A percentile compares a stretch with the other conserved stretches of the same genome.
Conservation (phyloP, 2,113 vertebrate genomes). For the Semicossyphus pulcher region DNA sequence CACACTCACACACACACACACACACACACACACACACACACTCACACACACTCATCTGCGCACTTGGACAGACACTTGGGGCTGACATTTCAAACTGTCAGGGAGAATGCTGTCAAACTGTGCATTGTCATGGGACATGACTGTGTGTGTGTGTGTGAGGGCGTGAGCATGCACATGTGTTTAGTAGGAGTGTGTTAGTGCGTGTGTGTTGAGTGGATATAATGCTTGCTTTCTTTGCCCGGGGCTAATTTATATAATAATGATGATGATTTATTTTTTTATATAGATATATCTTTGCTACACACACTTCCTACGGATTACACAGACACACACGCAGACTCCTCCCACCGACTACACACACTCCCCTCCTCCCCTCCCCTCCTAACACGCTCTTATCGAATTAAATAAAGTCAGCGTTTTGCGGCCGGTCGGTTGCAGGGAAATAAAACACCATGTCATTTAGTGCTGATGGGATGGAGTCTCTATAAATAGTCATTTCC, state of each 20-base stretch:
- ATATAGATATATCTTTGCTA: slow-evolving; percentile 23
- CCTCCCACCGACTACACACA: slow-evolving; percentile 14
- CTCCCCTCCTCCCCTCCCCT: not conserved
- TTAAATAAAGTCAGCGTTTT: slow-evolving; percentile 81
- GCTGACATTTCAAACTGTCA: slow-evolving; percentile 80
- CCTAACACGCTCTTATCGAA: slow-evolving; percentile 72
- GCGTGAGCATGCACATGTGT: slow-evolving; percentile 10
- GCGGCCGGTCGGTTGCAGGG: slow-evolving; percentile 61
- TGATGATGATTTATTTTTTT: slow-evolving; percentile 44
- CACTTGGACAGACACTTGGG: slow-evolving; percentile 66
- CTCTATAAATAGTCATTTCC: slow-evolving; percentile 82
- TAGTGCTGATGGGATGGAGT: slow-evolving; percentile 78
- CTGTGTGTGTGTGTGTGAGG: slow-evolving; percentile 32
- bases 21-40: slow-evolving; percentile 27
- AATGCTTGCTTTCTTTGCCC: slow-evolving; percentile 35
- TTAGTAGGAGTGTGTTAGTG: slow-evolving; percentile 23
- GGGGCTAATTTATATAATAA: slow-evolving; percentile 46
- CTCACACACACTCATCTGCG: slow-evolving; percentile 38
- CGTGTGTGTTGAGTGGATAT: slow-evolving; percentile 23
- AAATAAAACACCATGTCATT: slow-evolving; percentile 81
- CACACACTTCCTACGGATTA: not conserved
- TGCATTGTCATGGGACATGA: slow-evolving; percentile 55
- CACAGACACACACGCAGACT: slow-evolving; percentile 10
- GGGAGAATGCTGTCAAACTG: slow-evolving; percentile 69
- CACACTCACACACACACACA: slow-evolving; percentile 24